Conservation (phyloP, 35 echinoderm and acorn worm species). For the Anneissia japonica region DNA sequence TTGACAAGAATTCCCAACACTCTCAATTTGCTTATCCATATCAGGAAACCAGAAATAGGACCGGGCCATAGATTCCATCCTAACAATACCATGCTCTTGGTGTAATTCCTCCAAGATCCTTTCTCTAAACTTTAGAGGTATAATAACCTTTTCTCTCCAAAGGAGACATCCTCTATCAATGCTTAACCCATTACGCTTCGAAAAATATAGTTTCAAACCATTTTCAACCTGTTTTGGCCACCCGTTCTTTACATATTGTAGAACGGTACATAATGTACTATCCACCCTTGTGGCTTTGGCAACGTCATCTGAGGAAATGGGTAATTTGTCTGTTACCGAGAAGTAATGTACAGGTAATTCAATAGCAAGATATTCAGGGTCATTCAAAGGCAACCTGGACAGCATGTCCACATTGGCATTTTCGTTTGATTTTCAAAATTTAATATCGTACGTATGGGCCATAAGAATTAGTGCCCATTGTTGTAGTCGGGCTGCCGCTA, state of each 20-base stretch:
- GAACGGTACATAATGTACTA: too few species aligned
- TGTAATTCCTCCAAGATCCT: conserved; percentile 51
- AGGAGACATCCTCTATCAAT: conserved; percentile 54
- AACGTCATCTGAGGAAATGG: too few species aligned
- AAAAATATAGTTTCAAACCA: too few species aligned
- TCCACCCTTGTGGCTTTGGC: too few species aligned
- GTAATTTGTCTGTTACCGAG: conserved; percentile 24
- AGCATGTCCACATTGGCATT: conserved; percentile 58
- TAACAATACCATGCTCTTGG: conserved; percentile 36
- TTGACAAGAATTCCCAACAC: conserved; percentile 18
- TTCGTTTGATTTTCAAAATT: conserved; percentile 45
- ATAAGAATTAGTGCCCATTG: conserved; percentile 67
- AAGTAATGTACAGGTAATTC: conserved; percentile 65
- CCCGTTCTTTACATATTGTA: too few species aligned
- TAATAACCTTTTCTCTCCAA: conserved; percentile 43
- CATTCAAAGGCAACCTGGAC: conserved; percentile 40
- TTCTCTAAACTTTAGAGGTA: conserved; percentile 26
- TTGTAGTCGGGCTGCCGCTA: conserved; percentile 67
- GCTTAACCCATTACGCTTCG: conserved; percentile 15
- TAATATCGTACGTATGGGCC: conserved; percentile 56
- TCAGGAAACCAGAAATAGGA: conserved; percentile 52
- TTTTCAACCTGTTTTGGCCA: too few species aligned
- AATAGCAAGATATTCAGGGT: conserved; percentile 27
- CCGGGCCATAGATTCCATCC: conserved; percentile 53
- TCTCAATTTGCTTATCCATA: conserved; percentile 51